Base-by-base conservation (phyloP, 2,113 vertebrate species). In the Odontophorus gujanensis region DNA sequence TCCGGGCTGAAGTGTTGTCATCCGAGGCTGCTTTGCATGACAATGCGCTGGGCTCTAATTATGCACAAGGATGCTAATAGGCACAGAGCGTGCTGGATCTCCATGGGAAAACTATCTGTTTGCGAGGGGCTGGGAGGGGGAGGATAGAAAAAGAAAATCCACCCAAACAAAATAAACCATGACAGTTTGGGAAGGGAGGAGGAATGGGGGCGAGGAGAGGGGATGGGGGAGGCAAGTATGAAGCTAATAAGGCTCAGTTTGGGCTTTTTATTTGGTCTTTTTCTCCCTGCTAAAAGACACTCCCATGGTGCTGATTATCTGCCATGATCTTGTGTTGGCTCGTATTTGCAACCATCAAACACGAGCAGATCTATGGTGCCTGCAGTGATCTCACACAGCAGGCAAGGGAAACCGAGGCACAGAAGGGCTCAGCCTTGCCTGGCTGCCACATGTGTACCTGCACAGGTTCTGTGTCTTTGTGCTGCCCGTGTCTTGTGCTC, bases 11-110 rank as follows among this genome's bases (percentile, higher is more conserved):
- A 96, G 97, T 97, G 97, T 97, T 98, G 98, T 98, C 98, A 98
- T 97, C 97, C 87, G 51, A 83, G 96, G 93, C 96, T 76, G 47
- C 97, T 98, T 97, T 98, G 97, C 98, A 98, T 98, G 92, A 98
- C 97, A 98, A 98, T 98, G 58, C 43, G 20, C 13, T 1, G 36
- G 36, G 30, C 90, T 79, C 96, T 98, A 95, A 98, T 98, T 98
- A 98, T 98, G 98, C 97, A 91, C 76, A n/a, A 81, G 92, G 97
- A 98, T 98, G 98, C 97, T 98, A 98, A 98, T 98, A 53, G 87
- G 95, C 89, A 92, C 76, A 7, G 85, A 88, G 88, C 68, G 81
- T 77, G 65, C 95, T 40, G 96, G 85, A 89, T 85, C 95, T 87
- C 97, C 97, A 84, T 98, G 97, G 97, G 98, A 98, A 98, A 98